Percentiles rank a stretch among this genome's conserved stretches.
phyloP scores from a whole-genome alignment of 2,888 invertebrate genomes.

The Spatulosminthurus flaviceps region DNA sequence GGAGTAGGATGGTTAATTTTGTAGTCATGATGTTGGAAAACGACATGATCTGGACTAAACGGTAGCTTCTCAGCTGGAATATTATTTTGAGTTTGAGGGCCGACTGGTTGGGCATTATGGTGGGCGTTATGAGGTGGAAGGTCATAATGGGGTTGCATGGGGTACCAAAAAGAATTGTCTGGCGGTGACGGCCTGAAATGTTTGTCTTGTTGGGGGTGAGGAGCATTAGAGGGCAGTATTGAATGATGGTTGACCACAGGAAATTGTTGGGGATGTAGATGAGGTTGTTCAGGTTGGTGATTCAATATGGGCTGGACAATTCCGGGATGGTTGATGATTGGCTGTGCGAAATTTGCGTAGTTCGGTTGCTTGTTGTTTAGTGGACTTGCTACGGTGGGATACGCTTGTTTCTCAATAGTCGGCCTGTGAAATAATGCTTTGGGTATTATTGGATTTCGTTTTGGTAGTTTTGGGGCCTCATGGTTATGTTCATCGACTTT shows the following conservation, averaged over 20 bases:
- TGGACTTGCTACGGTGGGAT: neutral
- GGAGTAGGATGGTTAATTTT: conserved; percentile 3
- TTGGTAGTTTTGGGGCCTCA: neutral
- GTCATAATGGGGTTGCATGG: neutral
- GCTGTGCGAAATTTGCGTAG: neutral
- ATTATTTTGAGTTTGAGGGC: neutral
- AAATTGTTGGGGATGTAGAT: neutral
- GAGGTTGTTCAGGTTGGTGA: neutral
- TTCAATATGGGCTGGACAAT: too few relatives aligned
- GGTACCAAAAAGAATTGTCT: neutral
- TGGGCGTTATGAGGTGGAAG: neutral
- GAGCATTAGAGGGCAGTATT: neutral
- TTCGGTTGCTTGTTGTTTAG: neutral
- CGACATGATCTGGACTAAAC: neutral
- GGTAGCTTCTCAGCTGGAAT: neutral
- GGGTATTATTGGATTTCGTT: neutral
- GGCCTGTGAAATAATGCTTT: neutral
- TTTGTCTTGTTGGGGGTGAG: neutral
- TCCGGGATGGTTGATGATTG: too few relatives aligned
- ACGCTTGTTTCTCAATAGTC: neutral
- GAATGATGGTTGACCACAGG: neutral
- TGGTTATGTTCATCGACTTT: neutral
- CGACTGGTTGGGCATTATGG: neutral
- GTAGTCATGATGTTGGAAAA: neutral
- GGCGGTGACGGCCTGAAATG: neutral